Conservation (phyloP, 2,797 vertebrate genomes). For the Nyctalus aviator region DNA sequence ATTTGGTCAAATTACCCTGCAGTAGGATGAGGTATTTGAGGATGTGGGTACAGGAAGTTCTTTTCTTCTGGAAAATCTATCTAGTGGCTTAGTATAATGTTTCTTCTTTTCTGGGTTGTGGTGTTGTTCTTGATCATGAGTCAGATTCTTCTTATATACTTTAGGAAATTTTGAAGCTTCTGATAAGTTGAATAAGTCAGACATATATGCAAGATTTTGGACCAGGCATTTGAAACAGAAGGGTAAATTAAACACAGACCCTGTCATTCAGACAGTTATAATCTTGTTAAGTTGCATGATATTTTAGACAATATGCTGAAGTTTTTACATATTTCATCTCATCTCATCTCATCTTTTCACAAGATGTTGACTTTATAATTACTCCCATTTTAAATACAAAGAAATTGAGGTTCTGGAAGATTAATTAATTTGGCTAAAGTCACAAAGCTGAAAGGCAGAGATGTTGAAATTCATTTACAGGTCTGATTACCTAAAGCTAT, state of each 20-base stretch:
- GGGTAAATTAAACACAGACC: not conserved
- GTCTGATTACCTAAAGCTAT: not conserved
- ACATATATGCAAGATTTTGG: not conserved
- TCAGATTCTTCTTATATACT: not conserved
- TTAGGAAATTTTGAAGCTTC: not conserved
- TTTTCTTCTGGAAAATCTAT: not conserved
- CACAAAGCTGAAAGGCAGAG: not conserved
- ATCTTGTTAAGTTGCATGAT: not conserved
- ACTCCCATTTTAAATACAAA: slow-evolving; percentile 3
- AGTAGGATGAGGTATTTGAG: not conserved
- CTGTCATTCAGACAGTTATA: not conserved
- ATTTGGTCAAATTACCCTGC: not conserved
- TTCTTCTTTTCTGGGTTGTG: not conserved
- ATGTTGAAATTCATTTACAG: not conserved
- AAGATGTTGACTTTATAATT: not conserved
- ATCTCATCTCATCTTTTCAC: not conserved
- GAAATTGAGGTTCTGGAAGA: not conserved
- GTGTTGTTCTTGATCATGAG: not conserved
- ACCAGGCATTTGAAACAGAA: not conserved
- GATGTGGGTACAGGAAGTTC: not conserved
- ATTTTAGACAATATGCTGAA: not conserved
- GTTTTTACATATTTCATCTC: not conserved
- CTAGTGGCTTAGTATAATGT: not conserved
- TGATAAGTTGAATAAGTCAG: not conserved
- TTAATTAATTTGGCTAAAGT: not conserved